Base-by-base conservation (phyloP, 2,113 vertebrate genomes). In the Eonycteris spelaea region DNA sequence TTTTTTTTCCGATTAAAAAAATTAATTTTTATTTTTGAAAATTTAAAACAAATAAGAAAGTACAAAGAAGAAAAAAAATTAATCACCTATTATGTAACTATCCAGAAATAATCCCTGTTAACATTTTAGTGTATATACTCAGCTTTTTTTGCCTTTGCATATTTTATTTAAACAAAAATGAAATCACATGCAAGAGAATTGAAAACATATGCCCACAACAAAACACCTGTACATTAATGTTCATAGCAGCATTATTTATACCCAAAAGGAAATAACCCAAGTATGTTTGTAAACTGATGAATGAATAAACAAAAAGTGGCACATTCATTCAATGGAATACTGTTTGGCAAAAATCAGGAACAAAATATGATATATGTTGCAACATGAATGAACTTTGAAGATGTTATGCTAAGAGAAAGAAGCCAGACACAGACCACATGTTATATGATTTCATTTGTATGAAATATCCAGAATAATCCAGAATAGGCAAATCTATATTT, bases 101-200 rank as follows among this genome's bases (percentile, higher is more conserved):
- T 43, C 57, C n/a, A 80, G 51, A 90, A 68, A 45, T 53, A 92
- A 88, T 73, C 33, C 33, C 21, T 70, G 68, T 67, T 90, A 48
- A 84, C n/a, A 77, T 71, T 67, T 87, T 84, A 33, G 45, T 57
- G n/a, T 65, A 51, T 57, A 35, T 74, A 18, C n/a, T 90, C 15
- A 43, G 13, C 12, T 65, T 28, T 75, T 78, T 15, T 18, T 35
- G n/a, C 33, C 30, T 38, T 15, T 22, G 21, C 28, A 35, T 87
- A 70, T 93, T 95, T 95, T 85, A 79, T 92, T 84, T 70, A 83
- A 87, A 73, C 26, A 88, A 70, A 75, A 94, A 9, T 77, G 68
- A 6, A 33, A 51, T 53, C 51, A 45, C 33, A 68, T 11, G 68
- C 53, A 83, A 83, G 45, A 71, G 19, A 84, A 71, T 51, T 48